phyloP scores from a whole-genome alignment of 2,888 invertebrate species.

The Brenthis ino region DNA sequence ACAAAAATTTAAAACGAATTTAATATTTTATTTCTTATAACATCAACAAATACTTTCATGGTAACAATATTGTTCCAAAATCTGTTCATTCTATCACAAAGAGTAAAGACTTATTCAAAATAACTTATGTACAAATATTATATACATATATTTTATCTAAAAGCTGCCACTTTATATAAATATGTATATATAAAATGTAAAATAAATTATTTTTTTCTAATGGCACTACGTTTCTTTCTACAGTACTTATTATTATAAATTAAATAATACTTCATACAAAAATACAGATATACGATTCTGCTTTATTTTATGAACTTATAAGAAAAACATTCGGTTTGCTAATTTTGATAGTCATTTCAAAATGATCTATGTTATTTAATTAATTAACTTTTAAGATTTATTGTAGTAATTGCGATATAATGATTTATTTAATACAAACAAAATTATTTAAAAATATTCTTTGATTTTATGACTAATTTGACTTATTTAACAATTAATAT shows the following conservation, averaged over 20 bases:
- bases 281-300: slow-evolving; percentile 19
- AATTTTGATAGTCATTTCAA: slow-evolving; percentile 13
- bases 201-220: slow-evolving; percentile 26
- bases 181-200: slow-evolving; percentile 18
- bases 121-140: slow-evolving; percentile 16
- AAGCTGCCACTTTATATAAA: slow-evolving; percentile 20
- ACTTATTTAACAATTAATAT: no score
- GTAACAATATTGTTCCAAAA: slow-evolving; percentile 19
- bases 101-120: background rate
- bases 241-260: slow-evolving; percentile 11
- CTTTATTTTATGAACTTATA: slow-evolving; percentile 7
- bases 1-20: slow-evolving; percentile 5
- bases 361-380: background rate
- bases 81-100: slow-evolving; percentile 14
- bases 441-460: no score
- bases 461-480: no score
- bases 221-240: slow-evolving; percentile 26
- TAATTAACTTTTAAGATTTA: no score
- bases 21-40: slow-evolving; percentile 20
- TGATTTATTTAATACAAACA: no score
- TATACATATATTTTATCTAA: slow-evolving; percentile 4
- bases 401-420: no score
- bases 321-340: slow-evolving; percentile 5
- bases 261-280: slow-evolving; percentile 25
- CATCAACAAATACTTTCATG: slow-evolving; percentile 30